These are phyloP conservation scores for Pleuronectes platessa DNA, from an alignment of 2,113 vertebrate species.

Conservation along the genomic window DNA sequence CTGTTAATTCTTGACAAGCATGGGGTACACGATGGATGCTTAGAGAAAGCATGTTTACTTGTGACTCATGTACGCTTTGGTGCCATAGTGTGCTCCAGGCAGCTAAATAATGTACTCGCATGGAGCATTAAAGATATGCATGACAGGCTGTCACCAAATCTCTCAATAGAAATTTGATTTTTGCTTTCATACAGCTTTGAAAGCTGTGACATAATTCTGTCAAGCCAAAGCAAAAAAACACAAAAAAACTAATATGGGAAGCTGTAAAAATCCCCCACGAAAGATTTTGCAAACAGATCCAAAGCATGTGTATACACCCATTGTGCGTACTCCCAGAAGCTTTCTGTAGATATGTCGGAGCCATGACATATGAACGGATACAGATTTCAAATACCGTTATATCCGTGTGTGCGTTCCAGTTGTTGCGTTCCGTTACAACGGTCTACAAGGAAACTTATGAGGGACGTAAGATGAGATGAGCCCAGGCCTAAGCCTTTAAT, in stretches of 20 bases:
- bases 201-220: conserved; percentile 16
- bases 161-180: no score
- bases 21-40: no score
- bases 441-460: neutral
- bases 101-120: neutral
- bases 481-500: conserved; percentile 5
- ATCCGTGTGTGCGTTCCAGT: neutral
- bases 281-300: conserved; percentile 33
- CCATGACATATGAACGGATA: neutral
- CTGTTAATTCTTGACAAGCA: no score
- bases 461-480: neutral
- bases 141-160: neutral
- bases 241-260: conserved; percentile 23
- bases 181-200: conserved; percentile 11
- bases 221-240: conserved; percentile 7
- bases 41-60: no score
- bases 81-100: no score
- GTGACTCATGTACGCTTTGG: no score
- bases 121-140: conserved; percentile 26
- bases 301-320: neutral
- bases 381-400: neutral
- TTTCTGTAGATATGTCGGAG: conserved; percentile 3
- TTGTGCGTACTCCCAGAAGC: neutral
- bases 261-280: conserved; percentile 15
- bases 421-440: neutral